Percentiles rank a stretch among this genome's conserved stretches.
These are phyloP conservation scores for Sinelater perroti DNA, from an alignment of 2,888 invertebrate species.

Conservation along the genomic window DNA sequence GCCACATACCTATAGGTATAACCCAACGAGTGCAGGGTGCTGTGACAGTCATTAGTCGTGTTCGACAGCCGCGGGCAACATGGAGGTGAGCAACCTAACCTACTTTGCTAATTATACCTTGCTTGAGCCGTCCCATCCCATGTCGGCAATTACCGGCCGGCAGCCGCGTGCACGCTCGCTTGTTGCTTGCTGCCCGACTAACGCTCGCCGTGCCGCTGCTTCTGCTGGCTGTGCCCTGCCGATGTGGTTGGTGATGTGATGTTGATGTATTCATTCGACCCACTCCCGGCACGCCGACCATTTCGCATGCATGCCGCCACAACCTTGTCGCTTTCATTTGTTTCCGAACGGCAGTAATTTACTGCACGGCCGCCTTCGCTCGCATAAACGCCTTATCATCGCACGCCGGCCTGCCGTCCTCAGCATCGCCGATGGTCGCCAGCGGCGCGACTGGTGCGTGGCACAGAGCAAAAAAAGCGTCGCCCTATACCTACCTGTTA, in stretches of 20 bases:
- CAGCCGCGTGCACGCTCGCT: constrained; percentile 44
- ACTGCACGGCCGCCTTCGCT: too few relatives aligned
- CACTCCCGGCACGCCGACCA: constrained; percentile 33
- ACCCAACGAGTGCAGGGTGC: constrained; percentile 59
- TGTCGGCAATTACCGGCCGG: constrained; percentile 49
- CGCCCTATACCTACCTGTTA: too few relatives aligned
- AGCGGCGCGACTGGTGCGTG: too few relatives aligned
- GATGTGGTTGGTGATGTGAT: too few relatives aligned
- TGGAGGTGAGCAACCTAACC: constrained; percentile 59
- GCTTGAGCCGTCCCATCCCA: constrained; percentile 45
- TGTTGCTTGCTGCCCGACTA: constrained; percentile 52
- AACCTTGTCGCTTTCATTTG: constrained; percentile 20
- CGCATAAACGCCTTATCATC: too few relatives aligned
- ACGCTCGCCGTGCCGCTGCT: too few relatives aligned
- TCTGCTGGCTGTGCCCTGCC: too few relatives aligned
- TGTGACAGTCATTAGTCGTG: constrained; percentile 62
- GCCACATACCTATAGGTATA: constrained; percentile 62
- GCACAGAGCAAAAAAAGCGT: too few relatives aligned
- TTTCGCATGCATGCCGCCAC: constrained; percentile 31
- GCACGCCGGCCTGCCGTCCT: too few relatives aligned
- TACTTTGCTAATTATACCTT: constrained; percentile 56
- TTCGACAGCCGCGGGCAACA: constrained; percentile 59
- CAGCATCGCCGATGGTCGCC: too few relatives aligned
- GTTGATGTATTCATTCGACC: constrained; percentile 46
- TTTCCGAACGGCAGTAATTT: constrained; percentile 9